These are phyloP conservation scores for Andrena marginata DNA, from an alignment of 2,888 invertebrate species.

Conservation along the genomic window DNA sequence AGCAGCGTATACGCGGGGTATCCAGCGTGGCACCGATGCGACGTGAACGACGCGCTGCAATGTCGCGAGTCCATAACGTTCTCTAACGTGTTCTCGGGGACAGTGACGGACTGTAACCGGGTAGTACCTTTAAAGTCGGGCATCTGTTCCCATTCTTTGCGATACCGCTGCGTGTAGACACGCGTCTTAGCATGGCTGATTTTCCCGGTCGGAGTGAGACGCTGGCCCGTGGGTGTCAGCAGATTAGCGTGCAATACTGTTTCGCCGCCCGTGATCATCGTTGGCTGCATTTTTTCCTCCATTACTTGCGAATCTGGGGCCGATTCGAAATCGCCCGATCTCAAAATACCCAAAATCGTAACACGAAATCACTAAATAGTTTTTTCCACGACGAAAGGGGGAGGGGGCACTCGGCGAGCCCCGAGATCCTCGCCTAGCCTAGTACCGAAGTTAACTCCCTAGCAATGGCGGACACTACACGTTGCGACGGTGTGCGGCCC, in stretches of 20 bases:
- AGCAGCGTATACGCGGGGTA: conserved; percentile 1
- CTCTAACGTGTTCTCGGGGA: not conserved
- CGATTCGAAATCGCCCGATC: conserved; percentile 71
- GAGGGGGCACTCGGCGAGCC: conserved; percentile 55
- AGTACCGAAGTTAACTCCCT: conserved; percentile 83
- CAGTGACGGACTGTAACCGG: conserved; percentile 14
- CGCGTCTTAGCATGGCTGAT: conserved; percentile 84
- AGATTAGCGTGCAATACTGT: conserved; percentile 60
- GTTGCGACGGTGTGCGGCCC: conserved; percentile 16
- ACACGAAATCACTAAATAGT: conserved; percentile 83
- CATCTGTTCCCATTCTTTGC: conserved; percentile 87
- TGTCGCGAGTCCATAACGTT: not conserved
- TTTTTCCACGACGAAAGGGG: conserved; percentile 72
- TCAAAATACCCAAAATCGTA: conserved; percentile 78
- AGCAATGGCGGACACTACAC: conserved; percentile 71
- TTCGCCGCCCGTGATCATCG: conserved; percentile 60
- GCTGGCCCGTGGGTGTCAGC: conserved; percentile 48
- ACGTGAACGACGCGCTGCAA: not conserved
- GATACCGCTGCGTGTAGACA: conserved; percentile 87
- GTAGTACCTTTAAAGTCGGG: conserved; percentile 87
- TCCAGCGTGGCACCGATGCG: conserved; percentile 37
- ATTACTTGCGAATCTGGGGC: conserved; percentile 49
- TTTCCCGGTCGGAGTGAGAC: conserved; percentile 83
- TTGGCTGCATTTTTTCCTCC: conserved; percentile 71
- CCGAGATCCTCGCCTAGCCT: conserved; percentile 72